A percentile compares a stretch with the other conserved stretches of the same genome.
These are phyloP conservation scores for Stylophora pistillata DNA, from an alignment of 64 coral and sea anemone species.

Conservation along the genomic window DNA sequence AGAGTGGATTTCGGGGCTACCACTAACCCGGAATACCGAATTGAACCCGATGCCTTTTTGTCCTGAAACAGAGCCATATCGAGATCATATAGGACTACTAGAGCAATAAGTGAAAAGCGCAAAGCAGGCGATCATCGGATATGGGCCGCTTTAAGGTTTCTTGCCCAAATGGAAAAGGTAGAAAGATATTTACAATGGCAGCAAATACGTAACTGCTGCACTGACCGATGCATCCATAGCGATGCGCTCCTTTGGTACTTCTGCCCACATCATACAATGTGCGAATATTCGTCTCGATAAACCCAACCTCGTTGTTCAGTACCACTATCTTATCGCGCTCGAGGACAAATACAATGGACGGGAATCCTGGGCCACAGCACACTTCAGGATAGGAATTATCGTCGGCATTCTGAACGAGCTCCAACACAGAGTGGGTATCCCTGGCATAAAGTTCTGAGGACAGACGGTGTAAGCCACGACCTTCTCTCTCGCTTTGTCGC, in stretches of 20 bases:
- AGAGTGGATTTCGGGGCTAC: conserved; percentile 88
- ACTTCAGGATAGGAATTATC: conserved; percentile 70
- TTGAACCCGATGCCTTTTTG: conserved; percentile 97
- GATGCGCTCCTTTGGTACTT: conserved; percentile 89
- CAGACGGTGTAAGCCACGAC: conserved; percentile 78
- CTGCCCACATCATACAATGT: conserved; percentile 88
- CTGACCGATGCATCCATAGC: conserved; percentile 91
- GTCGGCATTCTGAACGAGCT: conserved; percentile 94
- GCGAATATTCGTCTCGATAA: conserved; percentile 83
- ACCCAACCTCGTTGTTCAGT: conserved; percentile 89
- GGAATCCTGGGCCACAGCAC: background rate
- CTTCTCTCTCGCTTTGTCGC: conserved; percentile 81
- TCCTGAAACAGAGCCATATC: conserved; percentile 31
- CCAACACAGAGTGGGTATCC: conserved; percentile 91
- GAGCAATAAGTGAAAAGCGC: too few relatives aligned
- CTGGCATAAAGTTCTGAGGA: conserved; percentile 86
- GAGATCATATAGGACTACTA: too few relatives aligned
- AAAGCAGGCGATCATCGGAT: too few relatives aligned
- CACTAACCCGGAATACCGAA: conserved; percentile 86
- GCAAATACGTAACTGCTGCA: background rate
- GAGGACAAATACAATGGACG: conserved; percentile 78
- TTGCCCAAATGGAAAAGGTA: too few relatives aligned
- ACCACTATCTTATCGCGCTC: conserved; percentile 61
- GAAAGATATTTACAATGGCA: background rate
- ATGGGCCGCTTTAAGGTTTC: too few relatives aligned